These are phyloP conservation scores for Chromis chromis DNA, from an alignment of 2,797 vertebrate genomes.

Conservation along the genomic window DNA sequence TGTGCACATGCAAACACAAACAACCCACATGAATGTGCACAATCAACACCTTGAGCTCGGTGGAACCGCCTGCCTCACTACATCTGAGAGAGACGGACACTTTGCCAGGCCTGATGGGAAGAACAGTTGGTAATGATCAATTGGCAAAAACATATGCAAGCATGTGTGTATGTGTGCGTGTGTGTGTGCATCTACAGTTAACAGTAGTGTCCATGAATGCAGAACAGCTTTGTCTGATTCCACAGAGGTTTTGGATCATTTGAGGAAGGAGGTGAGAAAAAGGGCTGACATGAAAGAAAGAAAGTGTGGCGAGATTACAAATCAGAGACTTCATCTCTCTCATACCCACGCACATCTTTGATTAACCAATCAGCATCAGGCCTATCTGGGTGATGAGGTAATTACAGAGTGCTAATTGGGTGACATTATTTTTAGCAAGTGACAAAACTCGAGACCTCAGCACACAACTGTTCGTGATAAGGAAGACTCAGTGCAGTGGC, in stretches of 20 bases:
- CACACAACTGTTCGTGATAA: slow-evolving; percentile 14
- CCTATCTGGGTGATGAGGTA: slow-evolving; percentile 58
- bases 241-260: slow-evolving; percentile 11
- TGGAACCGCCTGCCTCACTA: slow-evolving; percentile 32
- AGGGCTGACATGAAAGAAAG: not conserved
- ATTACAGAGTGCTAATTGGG: slow-evolving; percentile 74
- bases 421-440: slow-evolving; percentile 67
- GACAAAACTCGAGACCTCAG: slow-evolving; percentile 39
- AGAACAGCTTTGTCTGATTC: slow-evolving; percentile 19
- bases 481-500: slow-evolving; percentile 9
- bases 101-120: slow-evolving; percentile 61
- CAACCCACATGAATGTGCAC: slow-evolving; percentile 27
- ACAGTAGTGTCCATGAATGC: slow-evolving; percentile 18
- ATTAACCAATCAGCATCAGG: slow-evolving; percentile 64
- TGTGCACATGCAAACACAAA: slow-evolving; percentile 39
- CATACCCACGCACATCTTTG: slow-evolving; percentile 27
- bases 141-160: slow-evolving; percentile 50
- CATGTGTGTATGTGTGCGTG: slow-evolving; percentile 30
- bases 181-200: slow-evolving; percentile 18
- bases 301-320: slow-evolving; percentile 27
- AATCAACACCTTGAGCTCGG: slow-evolving; percentile 35
- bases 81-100: slow-evolving; percentile 48
- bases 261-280: slow-evolving; percentile 1
- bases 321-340: slow-evolving; percentile 45
- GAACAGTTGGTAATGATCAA: slow-evolving; percentile 65